A percentile compares a stretch with the other conserved stretches of the same genome.
These are phyloP conservation scores for Chamaea fasciata DNA, from an alignment of 2,113 vertebrate genomes.

Conservation along the genomic window DNA sequence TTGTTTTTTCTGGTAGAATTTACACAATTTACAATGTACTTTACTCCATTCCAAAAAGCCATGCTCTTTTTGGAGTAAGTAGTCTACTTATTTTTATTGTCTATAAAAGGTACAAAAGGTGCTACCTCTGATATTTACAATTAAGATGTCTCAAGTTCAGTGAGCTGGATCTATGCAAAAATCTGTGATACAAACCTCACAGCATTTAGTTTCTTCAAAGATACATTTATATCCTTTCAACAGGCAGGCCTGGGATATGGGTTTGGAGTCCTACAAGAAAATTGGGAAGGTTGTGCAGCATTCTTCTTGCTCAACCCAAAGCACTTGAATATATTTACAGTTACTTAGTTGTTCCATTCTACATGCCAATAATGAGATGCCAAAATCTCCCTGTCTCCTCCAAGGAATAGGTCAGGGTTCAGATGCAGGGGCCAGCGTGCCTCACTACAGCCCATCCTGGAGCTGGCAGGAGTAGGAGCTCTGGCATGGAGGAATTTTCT, in stretches of 20 bases:
- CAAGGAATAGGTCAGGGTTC: neutral
- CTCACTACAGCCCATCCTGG: neutral
- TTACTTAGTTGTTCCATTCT: neutral
- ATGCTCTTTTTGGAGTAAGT: neutral
- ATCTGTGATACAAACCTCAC: neutral
- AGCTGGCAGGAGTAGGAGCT: neutral
- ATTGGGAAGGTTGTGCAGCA: neutral
- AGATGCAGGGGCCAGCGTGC: neutral
- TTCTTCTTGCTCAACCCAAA: neutral
- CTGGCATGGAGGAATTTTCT: rapidly evolving
- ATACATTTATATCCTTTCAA: neutral
- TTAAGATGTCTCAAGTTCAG: neutral
- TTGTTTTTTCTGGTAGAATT: neutral
- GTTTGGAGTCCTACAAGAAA: neutral
- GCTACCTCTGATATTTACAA: neutral
- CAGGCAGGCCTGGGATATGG: neutral
- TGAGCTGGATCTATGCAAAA: neutral
- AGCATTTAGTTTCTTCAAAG: neutral
- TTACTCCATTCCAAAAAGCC: neutral
- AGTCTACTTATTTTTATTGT: neutral
- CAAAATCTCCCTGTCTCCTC: neutral
- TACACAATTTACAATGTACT: neutral
- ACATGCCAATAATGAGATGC: neutral
- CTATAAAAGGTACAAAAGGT: neutral
- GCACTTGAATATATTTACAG: neutral